These are phyloP conservation scores for Pseudomugil gertrudae DNA, from an alignment of 2,797 vertebrate species.

Conservation along the genomic window DNA sequence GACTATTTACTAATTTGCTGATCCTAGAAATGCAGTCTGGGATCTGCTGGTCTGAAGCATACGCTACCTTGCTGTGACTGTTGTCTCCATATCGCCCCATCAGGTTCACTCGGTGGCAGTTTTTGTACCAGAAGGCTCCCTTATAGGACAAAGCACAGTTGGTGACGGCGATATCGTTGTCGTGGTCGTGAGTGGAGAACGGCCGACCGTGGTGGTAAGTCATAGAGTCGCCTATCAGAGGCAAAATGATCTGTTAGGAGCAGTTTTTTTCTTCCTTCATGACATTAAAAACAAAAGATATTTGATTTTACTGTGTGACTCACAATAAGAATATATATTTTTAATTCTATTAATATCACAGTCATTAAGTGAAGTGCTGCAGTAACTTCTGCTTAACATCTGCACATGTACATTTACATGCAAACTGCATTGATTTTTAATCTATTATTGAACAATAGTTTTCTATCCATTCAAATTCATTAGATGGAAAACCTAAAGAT, in stretches of 20 bases:
- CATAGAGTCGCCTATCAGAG: constrained; percentile 91
- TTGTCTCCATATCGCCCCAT: constrained; percentile 95
- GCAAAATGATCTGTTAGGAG: neutral
- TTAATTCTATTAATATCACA: no score
- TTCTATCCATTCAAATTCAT: no score
- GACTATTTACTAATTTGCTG: no score
- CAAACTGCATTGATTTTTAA: no score
- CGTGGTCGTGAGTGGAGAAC: constrained; percentile 95
- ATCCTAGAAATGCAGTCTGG: neutral
- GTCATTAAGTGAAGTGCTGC: no score
- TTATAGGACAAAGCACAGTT: constrained; percentile 98
- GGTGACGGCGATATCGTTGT: constrained; percentile 95
- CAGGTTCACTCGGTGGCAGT: constrained; percentile 96
- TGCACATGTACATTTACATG: no score
- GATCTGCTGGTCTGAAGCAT: constrained; percentile 1
- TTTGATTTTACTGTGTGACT: no score
- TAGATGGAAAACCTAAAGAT: no score
- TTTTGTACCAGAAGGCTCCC: constrained; percentile 98
- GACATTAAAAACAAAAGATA: no score
- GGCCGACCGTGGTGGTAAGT: constrained; percentile 92
- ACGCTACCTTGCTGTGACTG: constrained; percentile 93
- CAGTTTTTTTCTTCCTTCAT: neutral
- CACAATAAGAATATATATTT: no score
- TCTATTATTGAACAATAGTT: no score
- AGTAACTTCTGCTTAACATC: no score